Conservation (phyloP, 2,113 vertebrate species). For the Conger conger region DNA sequence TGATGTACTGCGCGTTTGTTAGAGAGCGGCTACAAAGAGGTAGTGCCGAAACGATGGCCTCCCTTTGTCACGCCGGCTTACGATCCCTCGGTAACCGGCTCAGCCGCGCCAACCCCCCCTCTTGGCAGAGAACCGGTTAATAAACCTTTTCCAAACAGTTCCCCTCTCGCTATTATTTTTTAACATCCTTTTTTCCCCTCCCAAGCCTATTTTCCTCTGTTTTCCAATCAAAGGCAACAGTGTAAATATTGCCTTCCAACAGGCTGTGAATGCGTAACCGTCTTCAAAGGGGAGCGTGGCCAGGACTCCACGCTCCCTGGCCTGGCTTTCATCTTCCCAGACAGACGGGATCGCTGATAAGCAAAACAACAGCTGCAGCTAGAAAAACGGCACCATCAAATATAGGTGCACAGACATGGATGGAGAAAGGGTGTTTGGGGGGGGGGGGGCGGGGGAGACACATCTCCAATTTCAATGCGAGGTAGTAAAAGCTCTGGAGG, state of each 20-base stretch:
- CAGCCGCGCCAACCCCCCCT: neutral
- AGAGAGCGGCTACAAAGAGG: neutral
- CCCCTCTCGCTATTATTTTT: conserved; percentile 2
- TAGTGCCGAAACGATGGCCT: neutral
- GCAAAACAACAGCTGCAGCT: conserved; percentile 49
- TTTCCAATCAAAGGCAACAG: conserved; percentile 58
- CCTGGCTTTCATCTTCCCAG: conserved; percentile 66
- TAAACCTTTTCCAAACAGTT: conserved; percentile 8
- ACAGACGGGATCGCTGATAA: conserved; percentile 42
- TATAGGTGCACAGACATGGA: conserved; percentile 38
- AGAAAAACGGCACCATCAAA: conserved; percentile 43
- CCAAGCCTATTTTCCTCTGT: conserved; percentile 36
- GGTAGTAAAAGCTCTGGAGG: conserved; percentile 8
- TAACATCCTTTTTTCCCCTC: conserved; percentile 23
- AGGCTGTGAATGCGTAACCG: conserved; percentile 56
- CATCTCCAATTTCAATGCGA: conserved; percentile 10
- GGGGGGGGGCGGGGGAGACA: neutral
- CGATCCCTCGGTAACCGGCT: neutral
- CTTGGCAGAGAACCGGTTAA: neutral
- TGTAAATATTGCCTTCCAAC: conserved; percentile 66
- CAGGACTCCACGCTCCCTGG: conserved; percentile 55
- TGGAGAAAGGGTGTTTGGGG: neutral
- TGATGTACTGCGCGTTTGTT: neutral
- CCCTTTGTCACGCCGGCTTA: neutral
- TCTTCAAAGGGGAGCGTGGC: conserved; percentile 54